Evolutionary conservation across 2,888 invertebrate genomes (phyloP), one percentile per base, ranked within the genome.

Genomic region (Parnassius smintheus): DNA sequence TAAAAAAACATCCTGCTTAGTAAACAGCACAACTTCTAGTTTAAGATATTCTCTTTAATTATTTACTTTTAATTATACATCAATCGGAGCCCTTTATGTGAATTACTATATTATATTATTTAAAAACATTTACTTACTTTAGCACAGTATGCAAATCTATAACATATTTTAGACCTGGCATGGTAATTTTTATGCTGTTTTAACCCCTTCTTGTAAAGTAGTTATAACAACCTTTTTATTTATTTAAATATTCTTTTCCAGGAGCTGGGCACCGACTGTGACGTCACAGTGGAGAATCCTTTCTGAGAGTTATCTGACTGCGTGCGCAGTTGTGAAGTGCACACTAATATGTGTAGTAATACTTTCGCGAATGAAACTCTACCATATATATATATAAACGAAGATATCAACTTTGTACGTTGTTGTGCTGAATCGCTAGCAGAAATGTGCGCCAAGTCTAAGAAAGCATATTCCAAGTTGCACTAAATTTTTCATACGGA

Each of bases 211-310:
- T 35, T 35, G 35, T 35, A 7, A 35, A 35, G 7, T 35, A 35
- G 7, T 35, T 35, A 35, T 7, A 35, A 35, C 35, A 35, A 35
- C 4, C 35, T 35, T 12, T 46, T 12, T 46, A 11, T n/a, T 46
- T 12, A 46, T 12, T 46, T 46, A 41, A 11, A 46, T 50, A 10
- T 7, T 62, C 64, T 45, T 35, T 67, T 61, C 1, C 71, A 77
- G 77, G 75, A 74, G 48, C 66, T 65, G 67, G 62, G 66, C 41
- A 56, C 65, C 60, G 61, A 68, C 70, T 65, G 70, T 69, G 74
- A 72, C 68, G 68, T 58, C 62, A 68, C 72, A 66, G 69, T 71
- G 60, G 69, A 67, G 67, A 67, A 71, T 56, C 70, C 71, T n/a
- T 68, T 72, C 69, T 71, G 65, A 74, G 53, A 35, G 55, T 46